These are phyloP conservation scores for Rhodinocichla rosea DNA, from an alignment of 2,113 vertebrate genomes.

Conservation along the genomic window DNA sequence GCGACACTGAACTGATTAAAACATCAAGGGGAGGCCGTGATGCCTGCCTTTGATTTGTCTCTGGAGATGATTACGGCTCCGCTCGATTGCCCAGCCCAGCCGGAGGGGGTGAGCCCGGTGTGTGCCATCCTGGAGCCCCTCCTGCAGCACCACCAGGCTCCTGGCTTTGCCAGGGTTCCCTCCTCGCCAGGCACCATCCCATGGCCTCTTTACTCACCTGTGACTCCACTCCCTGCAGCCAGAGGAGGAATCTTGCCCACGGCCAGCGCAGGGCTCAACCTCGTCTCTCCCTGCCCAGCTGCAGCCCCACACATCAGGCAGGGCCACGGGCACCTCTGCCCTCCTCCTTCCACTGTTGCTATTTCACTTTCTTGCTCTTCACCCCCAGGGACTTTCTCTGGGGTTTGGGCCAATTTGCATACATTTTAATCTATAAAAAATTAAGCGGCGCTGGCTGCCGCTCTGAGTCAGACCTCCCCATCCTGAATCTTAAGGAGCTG, in stretches of 20 bases:
- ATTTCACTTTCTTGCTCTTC: slow-evolving; percentile 67
- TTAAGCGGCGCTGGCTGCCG: slow-evolving; percentile 73
- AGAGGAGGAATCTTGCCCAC: neutral
- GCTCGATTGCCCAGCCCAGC: neutral
- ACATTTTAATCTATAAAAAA: slow-evolving; percentile 84
- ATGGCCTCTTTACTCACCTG: rapidly evolving
- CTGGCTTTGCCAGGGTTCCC: neutral
- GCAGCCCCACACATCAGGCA: neutral
- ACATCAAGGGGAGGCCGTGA: slow-evolving; percentile 56
- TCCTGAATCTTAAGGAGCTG: slow-evolving; percentile 78
- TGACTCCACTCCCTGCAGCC: neutral
- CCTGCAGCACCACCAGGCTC: neutral
- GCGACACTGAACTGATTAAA: slow-evolving; percentile 53
- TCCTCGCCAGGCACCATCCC: neutral
- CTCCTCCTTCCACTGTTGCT: neutral
- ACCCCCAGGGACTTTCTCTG: slow-evolving; percentile 77
- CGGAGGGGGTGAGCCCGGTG: rapidly evolving
- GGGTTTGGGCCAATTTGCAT: slow-evolving; percentile 80
- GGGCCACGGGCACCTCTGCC: neutral
- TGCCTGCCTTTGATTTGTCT: slow-evolving; percentile 49
- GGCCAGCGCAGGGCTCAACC: neutral
- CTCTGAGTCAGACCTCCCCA: slow-evolving; percentile 75
- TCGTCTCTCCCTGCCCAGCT: neutral
- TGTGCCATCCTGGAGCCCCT: neutral
- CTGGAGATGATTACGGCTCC: neutral